Evolutionary conservation across 2,113 vertebrate species (phyloP).

Genomic region (Tympanuchus pallidicinctus): DNA sequence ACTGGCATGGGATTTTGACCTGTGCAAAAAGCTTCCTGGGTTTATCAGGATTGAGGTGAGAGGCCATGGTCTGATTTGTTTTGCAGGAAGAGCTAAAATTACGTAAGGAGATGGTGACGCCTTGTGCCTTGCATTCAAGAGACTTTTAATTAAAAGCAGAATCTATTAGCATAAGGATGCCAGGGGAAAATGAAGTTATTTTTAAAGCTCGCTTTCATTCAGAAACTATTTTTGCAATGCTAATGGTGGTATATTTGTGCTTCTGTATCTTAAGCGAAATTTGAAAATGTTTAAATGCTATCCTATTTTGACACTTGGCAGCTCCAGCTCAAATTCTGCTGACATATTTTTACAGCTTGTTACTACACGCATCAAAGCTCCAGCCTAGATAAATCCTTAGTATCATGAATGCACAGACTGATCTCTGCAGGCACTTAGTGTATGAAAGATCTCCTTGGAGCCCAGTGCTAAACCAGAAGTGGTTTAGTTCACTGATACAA

Average conservation of each 20-base stretch:
- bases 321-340: constrained; percentile 20
- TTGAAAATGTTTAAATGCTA: constrained; percentile 23
- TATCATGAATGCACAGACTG: neutral
- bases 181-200: constrained; percentile 25
- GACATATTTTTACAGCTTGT: constrained; percentile 49
- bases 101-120: neutral
- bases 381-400: neutral
- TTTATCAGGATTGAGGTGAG: neutral
- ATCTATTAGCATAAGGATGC: constrained; percentile 33
- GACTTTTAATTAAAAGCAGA: neutral
- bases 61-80: neutral
- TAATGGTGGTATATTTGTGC: constrained; percentile 37
- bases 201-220: constrained; percentile 57
- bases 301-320: constrained; percentile 58
- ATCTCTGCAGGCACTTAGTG: neutral
- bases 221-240: constrained; percentile 62
- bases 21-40: neutral
- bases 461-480: neutral
- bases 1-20: neutral
- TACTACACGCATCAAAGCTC: neutral
- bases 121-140: neutral
- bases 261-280: constrained; percentile 26
- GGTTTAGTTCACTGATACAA: neutral
- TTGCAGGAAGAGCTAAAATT: neutral
- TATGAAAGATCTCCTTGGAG: neutral